A percentile compares a stretch with the other conserved stretches of the same genome.
These are phyloP conservation scores for Nephrotoma guestfalica DNA, from an alignment of 2,888 invertebrate species.

Conservation along the genomic window DNA sequence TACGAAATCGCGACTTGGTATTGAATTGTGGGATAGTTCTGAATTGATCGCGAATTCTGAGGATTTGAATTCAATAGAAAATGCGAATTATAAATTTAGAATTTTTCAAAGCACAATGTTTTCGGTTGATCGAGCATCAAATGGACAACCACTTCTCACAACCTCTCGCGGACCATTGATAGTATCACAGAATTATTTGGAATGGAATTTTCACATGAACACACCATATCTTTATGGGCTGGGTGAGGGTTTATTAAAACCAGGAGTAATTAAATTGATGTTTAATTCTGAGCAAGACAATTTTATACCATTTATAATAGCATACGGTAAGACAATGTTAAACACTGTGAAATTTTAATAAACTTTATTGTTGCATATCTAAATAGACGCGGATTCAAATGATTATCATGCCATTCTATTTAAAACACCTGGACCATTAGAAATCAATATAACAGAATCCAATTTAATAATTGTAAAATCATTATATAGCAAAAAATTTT, in stretches of 20 bases:
- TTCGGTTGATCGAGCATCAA: conserved; percentile 1
- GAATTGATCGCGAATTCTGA: not conserved
- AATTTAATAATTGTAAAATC: not conserved
- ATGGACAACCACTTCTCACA: conserved; percentile 5
- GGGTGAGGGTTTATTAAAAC: conserved; percentile 4
- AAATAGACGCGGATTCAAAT: conserved; percentile 2
- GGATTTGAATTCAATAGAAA: not conserved
- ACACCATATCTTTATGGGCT: conserved; percentile 5
- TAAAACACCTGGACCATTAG: conserved; percentile 1
- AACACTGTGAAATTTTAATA: not conserved
- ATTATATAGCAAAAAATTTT: not conserved
- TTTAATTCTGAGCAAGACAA: conserved; percentile 6
- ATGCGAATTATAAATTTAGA: conserved; percentile 3
- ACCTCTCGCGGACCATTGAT: conserved; percentile 9
- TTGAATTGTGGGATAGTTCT: not conserved
- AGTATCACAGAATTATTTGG: conserved; percentile 7
- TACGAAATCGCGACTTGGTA: not conserved
- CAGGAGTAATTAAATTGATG: not conserved
- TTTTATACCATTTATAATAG: conserved; percentile 7
- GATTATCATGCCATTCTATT: conserved; percentile 2
- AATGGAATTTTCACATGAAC: conserved; percentile 7
- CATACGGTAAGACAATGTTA: not conserved
- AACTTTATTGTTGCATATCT: not conserved
- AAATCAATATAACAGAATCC: not conserved
- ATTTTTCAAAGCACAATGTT: conserved; percentile 1